phyloP scores from a whole-genome alignment of 2,888 invertebrate genomes.

The Drosophila pegasa region DNA sequence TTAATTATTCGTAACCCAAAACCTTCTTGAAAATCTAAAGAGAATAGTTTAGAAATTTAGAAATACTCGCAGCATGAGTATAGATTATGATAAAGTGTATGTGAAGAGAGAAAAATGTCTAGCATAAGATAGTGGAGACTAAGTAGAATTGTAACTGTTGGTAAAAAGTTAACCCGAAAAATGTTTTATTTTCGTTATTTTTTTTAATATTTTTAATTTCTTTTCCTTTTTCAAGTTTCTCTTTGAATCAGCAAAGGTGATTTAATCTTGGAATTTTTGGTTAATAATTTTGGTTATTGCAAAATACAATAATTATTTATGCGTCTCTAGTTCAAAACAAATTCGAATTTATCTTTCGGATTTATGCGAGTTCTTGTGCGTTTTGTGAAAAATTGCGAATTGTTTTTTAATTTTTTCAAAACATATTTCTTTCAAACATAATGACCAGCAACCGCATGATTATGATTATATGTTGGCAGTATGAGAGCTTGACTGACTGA shows the following conservation, averaged over 20 bases:
- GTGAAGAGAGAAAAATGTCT: conserved; percentile 30
- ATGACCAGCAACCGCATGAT: conserved; percentile 79
- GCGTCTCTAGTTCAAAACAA: conserved; percentile 32
- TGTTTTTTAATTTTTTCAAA: conserved; percentile 27
- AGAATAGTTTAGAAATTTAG: conserved; percentile 41
- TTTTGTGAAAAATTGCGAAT: conserved; percentile 65
- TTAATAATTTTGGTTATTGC: conserved; percentile 83
- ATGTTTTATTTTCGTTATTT: conserved; percentile 84
- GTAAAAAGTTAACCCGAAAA: conserved; percentile 82
- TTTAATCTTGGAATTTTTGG: conserved; percentile 55
- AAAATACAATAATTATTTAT: conserved; percentile 80
- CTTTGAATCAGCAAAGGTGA: conserved; percentile 26
- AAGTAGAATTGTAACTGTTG: conserved; percentile 26
- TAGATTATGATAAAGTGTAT: conserved; percentile 35
- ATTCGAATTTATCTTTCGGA: conserved; percentile 18
- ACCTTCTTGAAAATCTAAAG: conserved; percentile 48
- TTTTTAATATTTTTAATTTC: conserved; percentile 26
- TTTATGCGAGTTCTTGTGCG: conserved; percentile 59
- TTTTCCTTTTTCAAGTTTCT: conserved; percentile 13
- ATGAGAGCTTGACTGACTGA: conserved; percentile 59
- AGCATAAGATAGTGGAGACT: conserved; percentile 45
- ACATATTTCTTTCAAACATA: conserved; percentile 34
- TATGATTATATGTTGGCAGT: conserved; percentile 60
- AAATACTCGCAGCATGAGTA: conserved; percentile 48
- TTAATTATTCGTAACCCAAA: conserved; percentile 44